Conservation (phyloP, 2,113 vertebrate species). For the Campylomormyrus numenius region DNA sequence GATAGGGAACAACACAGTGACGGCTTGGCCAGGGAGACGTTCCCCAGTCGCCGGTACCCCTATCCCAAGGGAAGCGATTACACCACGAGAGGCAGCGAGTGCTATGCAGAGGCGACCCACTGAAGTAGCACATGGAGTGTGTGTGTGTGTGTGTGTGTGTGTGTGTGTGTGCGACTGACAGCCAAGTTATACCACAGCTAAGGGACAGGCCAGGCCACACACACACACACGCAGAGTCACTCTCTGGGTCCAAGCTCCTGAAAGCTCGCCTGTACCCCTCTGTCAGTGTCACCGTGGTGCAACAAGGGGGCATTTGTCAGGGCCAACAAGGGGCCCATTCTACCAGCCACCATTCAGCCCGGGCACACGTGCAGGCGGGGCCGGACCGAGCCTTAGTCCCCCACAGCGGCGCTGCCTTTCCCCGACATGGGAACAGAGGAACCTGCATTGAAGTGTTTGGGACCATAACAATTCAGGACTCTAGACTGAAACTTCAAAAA, state of each 20-base stretch:
- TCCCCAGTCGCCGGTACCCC: not conserved
- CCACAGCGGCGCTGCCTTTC: not conserved
- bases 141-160: not conserved
- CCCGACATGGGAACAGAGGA: not conserved
- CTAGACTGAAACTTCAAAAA: not conserved
- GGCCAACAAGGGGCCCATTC: slow-evolving; percentile 35
- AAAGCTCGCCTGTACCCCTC: not conserved
- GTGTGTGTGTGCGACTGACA: not conserved
- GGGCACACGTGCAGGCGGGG: not conserved
- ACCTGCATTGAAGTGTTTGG: not conserved
- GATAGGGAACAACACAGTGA: not conserved
- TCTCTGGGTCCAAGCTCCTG: not conserved
- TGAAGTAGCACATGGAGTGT: not conserved
- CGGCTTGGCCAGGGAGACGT: not conserved
- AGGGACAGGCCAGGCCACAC: slow-evolving; percentile 3
- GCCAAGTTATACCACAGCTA: not conserved
- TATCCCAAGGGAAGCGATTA: not conserved
- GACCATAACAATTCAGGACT: not conserved
- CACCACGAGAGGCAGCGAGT: not conserved
- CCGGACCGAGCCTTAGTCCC: not conserved
- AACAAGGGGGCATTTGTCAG: slow-evolving; percentile 37
- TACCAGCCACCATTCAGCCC: not conserved
- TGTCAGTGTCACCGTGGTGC: slow-evolving; percentile 32
- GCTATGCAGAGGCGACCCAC: too few species aligned
- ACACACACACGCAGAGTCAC: slow-evolving; percentile 20